Conservation (phyloP, 2,797 vertebrate species). For the Orientallactaga sibirica region DNA sequence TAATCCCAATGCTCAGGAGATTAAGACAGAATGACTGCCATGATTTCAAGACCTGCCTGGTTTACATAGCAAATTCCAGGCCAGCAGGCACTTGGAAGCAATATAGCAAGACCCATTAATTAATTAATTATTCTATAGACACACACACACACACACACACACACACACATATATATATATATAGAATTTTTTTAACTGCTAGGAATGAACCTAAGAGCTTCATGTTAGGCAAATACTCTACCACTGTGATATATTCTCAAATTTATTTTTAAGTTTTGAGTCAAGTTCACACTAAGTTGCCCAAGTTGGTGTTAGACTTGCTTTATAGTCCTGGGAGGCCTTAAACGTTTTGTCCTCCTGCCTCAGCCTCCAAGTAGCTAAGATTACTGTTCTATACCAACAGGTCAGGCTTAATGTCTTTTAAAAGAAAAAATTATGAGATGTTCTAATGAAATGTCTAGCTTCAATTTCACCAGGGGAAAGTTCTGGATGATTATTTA, state of each 20-base stretch:
- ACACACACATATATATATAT: no score
- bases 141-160: no score
- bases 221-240: no score
- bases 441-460: not conserved
- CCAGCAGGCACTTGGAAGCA: not conserved
- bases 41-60: not conserved
- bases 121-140: not conserved
- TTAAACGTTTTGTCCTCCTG: not conserved
- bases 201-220: not conserved
- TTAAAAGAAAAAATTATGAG: conserved; percentile 22
- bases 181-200: not conserved
- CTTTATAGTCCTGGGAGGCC: no score
- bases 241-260: not conserved
- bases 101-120: not conserved
- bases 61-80: not conserved
- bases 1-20: not conserved
- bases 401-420: not conserved
- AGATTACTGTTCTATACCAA: not conserved
- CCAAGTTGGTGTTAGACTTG: not conserved
- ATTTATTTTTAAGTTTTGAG: not conserved
- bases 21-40: not conserved
- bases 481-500: not conserved
- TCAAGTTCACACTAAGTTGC: not conserved
- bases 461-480: conserved; percentile 23
- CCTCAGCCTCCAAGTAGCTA: not conserved